Conservation (phyloP, 2,113 vertebrate species). For the Carassius gibelio region DNA sequence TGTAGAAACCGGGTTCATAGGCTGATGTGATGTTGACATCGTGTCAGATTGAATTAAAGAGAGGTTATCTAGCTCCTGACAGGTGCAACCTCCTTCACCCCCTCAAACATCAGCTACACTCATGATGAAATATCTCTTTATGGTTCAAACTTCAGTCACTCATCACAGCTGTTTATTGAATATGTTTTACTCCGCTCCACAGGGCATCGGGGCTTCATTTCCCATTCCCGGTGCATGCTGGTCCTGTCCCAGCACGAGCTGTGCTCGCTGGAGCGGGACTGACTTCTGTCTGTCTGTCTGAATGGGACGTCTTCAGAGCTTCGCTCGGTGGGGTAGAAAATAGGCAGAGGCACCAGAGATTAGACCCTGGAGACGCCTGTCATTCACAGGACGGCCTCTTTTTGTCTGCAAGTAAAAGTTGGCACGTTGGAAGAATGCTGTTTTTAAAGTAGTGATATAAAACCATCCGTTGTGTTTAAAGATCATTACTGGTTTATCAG, state of each 20-base stretch:
- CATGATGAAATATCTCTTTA: neutral
- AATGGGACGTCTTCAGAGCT: neutral
- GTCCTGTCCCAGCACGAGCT: conserved; percentile 34
- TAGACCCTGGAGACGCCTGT: conserved; percentile 31
- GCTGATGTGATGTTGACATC: conserved; percentile 27
- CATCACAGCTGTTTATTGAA: conserved; percentile 34
- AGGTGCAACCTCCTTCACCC: conserved; percentile 26
- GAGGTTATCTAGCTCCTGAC: neutral
- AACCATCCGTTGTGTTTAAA: neutral
- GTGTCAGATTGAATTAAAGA: conserved; percentile 23
- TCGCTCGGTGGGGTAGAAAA: conserved; percentile 6
- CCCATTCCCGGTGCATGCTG: conserved; percentile 44
- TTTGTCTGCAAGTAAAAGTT: neutral
- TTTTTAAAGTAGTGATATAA: neutral
- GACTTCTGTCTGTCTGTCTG: conserved; percentile 48
- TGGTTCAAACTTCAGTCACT: conserved; percentile 14
- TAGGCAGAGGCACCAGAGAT: conserved; percentile 21
- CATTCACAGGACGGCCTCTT: neutral
- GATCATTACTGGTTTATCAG: neutral
- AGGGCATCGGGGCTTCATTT: conserved; percentile 47
- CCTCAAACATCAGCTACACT: neutral
- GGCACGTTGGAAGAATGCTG: neutral
- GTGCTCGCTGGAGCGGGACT: conserved; percentile 34
- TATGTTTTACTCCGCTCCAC: conserved; percentile 31
- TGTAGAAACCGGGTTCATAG: neutral